A percentile compares a stretch with the other conserved stretches of the same genome.
These are phyloP conservation scores for Chaetoderma sp. DNA, from an alignment of 2,888 invertebrate genomes.

Conservation along the genomic window DNA sequence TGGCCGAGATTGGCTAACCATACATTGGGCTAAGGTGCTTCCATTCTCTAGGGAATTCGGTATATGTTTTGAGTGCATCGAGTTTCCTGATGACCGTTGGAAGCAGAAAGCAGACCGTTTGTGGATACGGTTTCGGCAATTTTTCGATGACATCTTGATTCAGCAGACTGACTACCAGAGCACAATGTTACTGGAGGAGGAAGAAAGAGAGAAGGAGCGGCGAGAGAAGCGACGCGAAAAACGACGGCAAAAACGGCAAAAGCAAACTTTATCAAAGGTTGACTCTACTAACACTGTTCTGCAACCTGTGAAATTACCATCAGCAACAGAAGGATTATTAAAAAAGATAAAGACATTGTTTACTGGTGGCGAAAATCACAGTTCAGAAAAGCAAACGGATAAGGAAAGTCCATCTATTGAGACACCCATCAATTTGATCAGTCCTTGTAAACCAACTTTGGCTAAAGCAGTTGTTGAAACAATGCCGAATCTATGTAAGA, in stretches of 20 bases:
- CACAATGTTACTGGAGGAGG: constrained; percentile 45
- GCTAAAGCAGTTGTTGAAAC: too few relatives aligned
- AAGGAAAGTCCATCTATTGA: too few relatives aligned
- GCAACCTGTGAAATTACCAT: background rate
- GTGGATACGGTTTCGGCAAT: constrained; percentile 42
- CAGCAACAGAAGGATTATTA: background rate
- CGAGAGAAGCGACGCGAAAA: constrained; percentile 47
- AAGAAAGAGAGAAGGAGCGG: constrained; percentile 43
- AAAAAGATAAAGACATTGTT: background rate
- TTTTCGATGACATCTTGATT: constrained; percentile 34
- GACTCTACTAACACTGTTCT: background rate
- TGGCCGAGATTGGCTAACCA: constrained; percentile 50
- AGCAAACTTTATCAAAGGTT: constrained; percentile 27
- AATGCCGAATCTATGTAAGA: too few relatives aligned
- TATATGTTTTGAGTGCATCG: constrained; percentile 6
- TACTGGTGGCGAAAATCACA: background rate
- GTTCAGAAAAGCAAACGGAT: too few relatives aligned
- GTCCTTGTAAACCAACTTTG: too few relatives aligned
- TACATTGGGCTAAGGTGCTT: constrained; percentile 37
- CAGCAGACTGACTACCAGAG: constrained; percentile 42
- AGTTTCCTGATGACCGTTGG: constrained; percentile 16
- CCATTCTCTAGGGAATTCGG: constrained; percentile 9
- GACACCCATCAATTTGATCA: too few relatives aligned
- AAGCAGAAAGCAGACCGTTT: constrained; percentile 25
- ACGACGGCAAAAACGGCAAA: constrained; percentile 40